phyloP scores from a whole-genome alignment of 2,113 vertebrate species.

The Thinocorus orbignyianus region DNA sequence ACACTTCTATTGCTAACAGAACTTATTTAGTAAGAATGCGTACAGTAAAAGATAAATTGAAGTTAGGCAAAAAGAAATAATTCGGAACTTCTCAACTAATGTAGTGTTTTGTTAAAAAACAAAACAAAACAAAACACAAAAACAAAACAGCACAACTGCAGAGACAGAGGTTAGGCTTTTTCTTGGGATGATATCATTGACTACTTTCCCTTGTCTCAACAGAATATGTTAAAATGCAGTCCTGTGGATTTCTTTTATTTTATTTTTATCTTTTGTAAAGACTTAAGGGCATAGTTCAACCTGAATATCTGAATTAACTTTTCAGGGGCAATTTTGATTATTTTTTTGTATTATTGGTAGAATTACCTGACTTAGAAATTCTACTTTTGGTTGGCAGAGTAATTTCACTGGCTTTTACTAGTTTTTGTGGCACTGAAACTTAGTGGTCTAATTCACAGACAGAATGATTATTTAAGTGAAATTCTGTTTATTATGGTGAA shows the following conservation, averaged over 20 bases:
- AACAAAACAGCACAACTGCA: not conserved
- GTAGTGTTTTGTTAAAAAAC: not conserved
- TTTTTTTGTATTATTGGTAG: not conserved
- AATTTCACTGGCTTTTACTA: not conserved
- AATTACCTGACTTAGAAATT: not conserved
- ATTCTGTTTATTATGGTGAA: not conserved
- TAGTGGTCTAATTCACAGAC: not conserved
- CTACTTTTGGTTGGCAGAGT: not conserved
- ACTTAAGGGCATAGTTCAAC: not conserved
- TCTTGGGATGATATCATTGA: not conserved
- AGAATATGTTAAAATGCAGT: not conserved
- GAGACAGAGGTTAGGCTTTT: not conserved
- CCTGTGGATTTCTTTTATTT: not conserved
- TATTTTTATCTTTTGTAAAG: not conserved
- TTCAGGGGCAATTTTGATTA: not conserved
- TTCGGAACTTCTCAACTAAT: not conserved
- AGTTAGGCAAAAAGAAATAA: not conserved
- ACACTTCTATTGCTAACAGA: not conserved
- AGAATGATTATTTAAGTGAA: not conserved
- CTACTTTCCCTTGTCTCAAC: not conserved
- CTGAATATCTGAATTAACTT: not conserved
- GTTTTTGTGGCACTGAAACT: not conserved
- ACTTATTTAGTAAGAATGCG: not conserved
- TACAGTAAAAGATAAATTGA: not conserved
- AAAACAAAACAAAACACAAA: not conserved